These are phyloP conservation scores for Centropristis striata DNA, from an alignment of 2,113 vertebrate genomes.

Conservation along the genomic window DNA sequence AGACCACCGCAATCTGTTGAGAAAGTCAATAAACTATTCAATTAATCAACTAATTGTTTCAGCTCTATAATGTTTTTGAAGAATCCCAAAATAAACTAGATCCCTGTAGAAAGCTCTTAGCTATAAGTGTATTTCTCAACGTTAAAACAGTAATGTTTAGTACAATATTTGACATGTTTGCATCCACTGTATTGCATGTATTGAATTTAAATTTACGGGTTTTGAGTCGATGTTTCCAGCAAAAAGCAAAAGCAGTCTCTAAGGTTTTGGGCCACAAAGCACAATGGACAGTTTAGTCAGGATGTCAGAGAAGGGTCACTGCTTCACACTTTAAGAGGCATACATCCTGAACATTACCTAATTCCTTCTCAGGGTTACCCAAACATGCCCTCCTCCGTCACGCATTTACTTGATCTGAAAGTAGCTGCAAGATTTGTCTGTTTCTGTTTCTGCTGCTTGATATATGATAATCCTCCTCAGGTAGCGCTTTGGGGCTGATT, in stretches of 20 bases:
- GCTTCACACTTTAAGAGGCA: slow-evolving; percentile 63
- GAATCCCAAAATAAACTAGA: neutral
- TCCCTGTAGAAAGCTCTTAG: neutral
- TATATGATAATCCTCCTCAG: slow-evolving; percentile 75
- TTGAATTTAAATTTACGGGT: slow-evolving; percentile 7
- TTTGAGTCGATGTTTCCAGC: slow-evolving; percentile 24
- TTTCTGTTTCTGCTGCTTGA: slow-evolving; percentile 68
- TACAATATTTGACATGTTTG: neutral
- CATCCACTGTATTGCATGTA: slow-evolving; percentile 18
- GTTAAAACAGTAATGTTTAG: slow-evolving; percentile 7
- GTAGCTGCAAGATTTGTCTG: slow-evolving; percentile 69
- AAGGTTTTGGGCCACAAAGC: slow-evolving; percentile 41
- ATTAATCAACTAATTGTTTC: neutral
- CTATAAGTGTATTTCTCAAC: neutral
- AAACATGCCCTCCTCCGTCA: slow-evolving; percentile 68
- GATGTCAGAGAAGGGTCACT: slow-evolving; percentile 66
- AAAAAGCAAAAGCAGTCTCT: slow-evolving; percentile 38
- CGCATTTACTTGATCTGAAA: slow-evolving; percentile 68
- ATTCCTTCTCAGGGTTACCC: slow-evolving; percentile 74
- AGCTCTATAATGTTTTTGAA: no score
- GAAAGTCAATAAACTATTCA: neutral
- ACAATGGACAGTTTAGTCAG: slow-evolving; percentile 67
- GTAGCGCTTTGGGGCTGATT: slow-evolving; percentile 64
- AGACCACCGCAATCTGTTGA: neutral
- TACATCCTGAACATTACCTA: slow-evolving; percentile 81